Percentiles rank a stretch among this genome's conserved stretches.
phyloP scores from a whole-genome alignment of 2,888 invertebrate species.

The Steinernema scapterisci region DNA sequence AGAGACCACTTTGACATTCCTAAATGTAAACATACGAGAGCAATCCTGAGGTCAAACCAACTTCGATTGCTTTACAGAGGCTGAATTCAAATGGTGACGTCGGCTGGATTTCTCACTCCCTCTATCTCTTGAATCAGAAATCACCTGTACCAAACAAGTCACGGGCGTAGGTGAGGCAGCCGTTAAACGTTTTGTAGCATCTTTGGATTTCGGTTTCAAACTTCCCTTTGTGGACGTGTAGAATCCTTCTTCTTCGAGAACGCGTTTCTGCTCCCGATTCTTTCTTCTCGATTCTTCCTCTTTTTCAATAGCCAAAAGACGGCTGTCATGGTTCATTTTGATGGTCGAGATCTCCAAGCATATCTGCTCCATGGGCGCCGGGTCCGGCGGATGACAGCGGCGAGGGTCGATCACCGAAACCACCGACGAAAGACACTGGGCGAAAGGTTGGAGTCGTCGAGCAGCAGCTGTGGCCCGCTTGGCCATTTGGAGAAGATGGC shows the following conservation, averaged over 20 bases:
- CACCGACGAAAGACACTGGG: constrained; percentile 39
- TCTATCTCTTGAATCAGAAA: not conserved
- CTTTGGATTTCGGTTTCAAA: constrained; percentile 13
- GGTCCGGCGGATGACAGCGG: constrained; percentile 49
- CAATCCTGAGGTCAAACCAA: not conserved
- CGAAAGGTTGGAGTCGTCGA: constrained; percentile 25
- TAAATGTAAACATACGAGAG: not conserved
- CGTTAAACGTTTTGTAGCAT: constrained; percentile 11
- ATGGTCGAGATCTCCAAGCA: constrained; percentile 68
- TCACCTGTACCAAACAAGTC: not conserved
- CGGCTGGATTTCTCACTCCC: constrained; percentile 3
- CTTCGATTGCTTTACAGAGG: not conserved
- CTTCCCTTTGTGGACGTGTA: not conserved
- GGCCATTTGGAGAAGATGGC: not conserved
- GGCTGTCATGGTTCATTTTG: constrained; percentile 68
- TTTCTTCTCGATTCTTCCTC: constrained; percentile 37
- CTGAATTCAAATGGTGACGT: not conserved
- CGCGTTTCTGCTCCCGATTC: not conserved
- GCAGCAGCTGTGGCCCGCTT: not conserved
- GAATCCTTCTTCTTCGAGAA: not conserved
- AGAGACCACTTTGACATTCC: constrained; percentile 1
- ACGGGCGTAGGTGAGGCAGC: not conserved
- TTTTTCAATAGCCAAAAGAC: constrained; percentile 56
- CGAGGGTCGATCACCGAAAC: constrained; percentile 45
- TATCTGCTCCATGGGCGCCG: constrained; percentile 67